phyloP scores from a whole-genome alignment of 2,888 invertebrate genomes.

The Dryomyza anilis region DNA sequence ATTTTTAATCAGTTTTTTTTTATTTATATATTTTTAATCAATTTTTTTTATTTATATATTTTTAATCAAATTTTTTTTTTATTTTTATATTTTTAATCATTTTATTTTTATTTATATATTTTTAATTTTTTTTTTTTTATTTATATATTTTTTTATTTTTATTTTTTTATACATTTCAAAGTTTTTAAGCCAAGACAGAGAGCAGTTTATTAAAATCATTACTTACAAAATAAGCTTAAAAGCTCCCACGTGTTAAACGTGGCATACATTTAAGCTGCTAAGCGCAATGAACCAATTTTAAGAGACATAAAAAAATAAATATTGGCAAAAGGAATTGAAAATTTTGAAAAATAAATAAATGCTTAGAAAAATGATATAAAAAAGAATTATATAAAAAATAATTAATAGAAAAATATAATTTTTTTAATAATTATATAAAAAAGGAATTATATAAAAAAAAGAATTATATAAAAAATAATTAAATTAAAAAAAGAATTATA shows the following conservation, averaged over 20 bases:
- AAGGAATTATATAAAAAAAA: constrained; percentile 21
- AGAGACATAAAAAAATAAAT: constrained; percentile 6
- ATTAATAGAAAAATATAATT: constrained; percentile 19
- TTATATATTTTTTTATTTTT: not conserved
- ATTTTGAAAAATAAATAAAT: constrained; percentile 3
- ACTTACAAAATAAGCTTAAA: not conserved
- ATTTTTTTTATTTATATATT: too few relatives aligned
- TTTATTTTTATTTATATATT: not conserved
- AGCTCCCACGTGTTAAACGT: not conserved
- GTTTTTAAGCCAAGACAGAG: not conserved
- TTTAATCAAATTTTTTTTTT: not conserved
- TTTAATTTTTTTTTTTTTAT: not conserved
- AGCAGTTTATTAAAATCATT: not conserved
- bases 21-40: too few relatives aligned
- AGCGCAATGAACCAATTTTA: constrained; percentile 23
- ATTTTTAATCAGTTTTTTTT: too few relatives aligned
- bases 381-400: constrained; percentile 42
- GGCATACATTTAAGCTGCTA: constrained; percentile 1
- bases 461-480: constrained; percentile 44
- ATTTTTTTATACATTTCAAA: not conserved
- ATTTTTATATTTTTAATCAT: too few relatives aligned
- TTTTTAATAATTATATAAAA: not conserved
- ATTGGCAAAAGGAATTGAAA: constrained; percentile 27
- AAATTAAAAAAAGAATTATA: not conserved
- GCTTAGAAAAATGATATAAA: constrained; percentile 11